Evolutionary conservation across 2,797 vertebrate genomes (phyloP).

Genomic region (Premnoplex brunnescens): DNA sequence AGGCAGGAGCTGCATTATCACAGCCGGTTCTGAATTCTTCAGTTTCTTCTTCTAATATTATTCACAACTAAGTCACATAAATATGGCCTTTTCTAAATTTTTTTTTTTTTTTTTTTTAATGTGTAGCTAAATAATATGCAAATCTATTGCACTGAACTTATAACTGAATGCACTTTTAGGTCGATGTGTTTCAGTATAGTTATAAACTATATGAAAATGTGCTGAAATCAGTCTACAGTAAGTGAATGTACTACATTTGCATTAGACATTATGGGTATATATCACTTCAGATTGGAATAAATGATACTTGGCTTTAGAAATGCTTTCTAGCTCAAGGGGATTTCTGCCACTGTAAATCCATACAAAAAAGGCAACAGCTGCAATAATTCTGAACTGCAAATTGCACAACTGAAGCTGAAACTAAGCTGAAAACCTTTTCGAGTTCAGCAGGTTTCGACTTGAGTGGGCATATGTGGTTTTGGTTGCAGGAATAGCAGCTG

Average conservation of each 20-base stretch:
- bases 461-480: background rate
- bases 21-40: background rate
- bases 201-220: background rate
- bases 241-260: background rate
- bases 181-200: background rate
- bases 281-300: background rate
- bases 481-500: background rate
- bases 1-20: background rate
- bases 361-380: background rate
- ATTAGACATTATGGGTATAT: background rate
- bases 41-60: background rate
- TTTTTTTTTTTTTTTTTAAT: no score
- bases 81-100: background rate
- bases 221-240: background rate
- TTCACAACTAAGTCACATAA: background rate
- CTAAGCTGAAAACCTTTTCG: background rate
- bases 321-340: background rate
- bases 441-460: background rate
- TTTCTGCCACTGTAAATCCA: background rate
- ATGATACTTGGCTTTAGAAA: background rate
- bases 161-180: background rate
- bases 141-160: background rate
- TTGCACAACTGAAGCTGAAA: constrained; percentile 43
- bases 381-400: background rate
- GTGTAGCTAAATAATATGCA: background rate